Evolutionary conservation across 2,888 invertebrate genomes (phyloP).

Genomic region (Agriopis leucophaearia): DNA sequence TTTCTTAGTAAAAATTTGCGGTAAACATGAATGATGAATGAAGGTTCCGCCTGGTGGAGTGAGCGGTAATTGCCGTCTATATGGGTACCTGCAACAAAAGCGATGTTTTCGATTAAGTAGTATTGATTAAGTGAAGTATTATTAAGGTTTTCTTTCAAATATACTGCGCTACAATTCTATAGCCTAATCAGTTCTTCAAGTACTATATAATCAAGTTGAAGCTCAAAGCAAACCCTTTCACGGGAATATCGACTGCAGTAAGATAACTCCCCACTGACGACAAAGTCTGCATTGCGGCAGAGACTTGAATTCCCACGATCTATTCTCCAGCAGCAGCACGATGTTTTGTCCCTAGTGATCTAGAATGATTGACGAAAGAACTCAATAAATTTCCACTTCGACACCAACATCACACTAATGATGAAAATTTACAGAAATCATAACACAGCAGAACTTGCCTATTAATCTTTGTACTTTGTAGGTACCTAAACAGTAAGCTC

Average conservation of each 20-base stretch:
- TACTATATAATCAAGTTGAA: too few species aligned
- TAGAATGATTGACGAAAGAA: conserved; percentile 60
- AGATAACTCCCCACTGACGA: conserved; percentile 36
- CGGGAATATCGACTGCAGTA: conserved; percentile 3
- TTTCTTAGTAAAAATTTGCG: too few species aligned
- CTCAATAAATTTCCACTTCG: conserved; percentile 35
- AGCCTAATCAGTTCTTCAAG: too few species aligned
- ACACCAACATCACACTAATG: conserved; percentile 19
- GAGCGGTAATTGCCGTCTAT: too few species aligned
- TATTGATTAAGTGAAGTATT: too few species aligned
- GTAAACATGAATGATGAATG: too few species aligned
- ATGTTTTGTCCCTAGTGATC: conserved; percentile 61
- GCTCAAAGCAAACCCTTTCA: conserved; percentile 8
- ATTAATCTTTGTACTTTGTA: background rate
- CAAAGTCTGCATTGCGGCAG: conserved; percentile 38
- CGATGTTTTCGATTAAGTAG: too few species aligned
- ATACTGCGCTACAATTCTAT: too few species aligned
- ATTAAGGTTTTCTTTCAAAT: too few species aligned
- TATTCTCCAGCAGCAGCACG: conserved; percentile 52
- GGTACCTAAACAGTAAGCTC: background rate
- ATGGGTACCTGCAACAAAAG: too few species aligned
- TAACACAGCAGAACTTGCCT: background rate
- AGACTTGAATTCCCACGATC: conserved; percentile 66
- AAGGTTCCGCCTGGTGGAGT: too few species aligned
- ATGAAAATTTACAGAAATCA: conserved; percentile 7